Conservation (phyloP, 1,140 invertebrate species). For the Carposina sasakii region DNA sequence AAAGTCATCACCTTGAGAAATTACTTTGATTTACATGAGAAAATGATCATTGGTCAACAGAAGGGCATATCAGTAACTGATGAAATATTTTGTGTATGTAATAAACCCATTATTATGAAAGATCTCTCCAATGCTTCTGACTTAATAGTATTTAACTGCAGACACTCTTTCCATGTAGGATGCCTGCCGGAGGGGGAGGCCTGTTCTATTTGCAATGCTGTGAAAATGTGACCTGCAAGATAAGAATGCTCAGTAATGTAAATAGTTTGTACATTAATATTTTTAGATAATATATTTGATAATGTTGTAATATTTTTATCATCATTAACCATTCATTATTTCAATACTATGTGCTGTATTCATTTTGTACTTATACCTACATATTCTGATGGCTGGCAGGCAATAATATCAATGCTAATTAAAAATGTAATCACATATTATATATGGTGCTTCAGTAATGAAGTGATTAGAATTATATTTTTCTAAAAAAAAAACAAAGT, state of each 20-base stretch:
- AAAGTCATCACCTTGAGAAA: constrained; percentile 90
- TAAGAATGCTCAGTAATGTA: too few species aligned
- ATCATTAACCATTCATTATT: too few species aligned
- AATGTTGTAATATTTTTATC: too few species aligned
- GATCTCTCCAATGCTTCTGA: constrained; percentile 78
- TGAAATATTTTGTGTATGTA: constrained; percentile 84
- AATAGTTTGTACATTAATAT: too few species aligned
- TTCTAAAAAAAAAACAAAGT: constrained; percentile 19
- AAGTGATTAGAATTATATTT: constrained; percentile 40
- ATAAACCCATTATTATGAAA: constrained; percentile 80
- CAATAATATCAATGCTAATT: too few species aligned
- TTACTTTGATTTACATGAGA: constrained; percentile 91
- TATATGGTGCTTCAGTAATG: constrained; percentile 45
- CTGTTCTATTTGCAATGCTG: constrained; percentile 75
- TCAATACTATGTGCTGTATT: too few species aligned
- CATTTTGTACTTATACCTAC: too few species aligned
- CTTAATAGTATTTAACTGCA: constrained; percentile 89
- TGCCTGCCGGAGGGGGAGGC: constrained; percentile 77
- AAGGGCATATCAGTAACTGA: constrained; percentile 82
- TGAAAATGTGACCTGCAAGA: constrained; percentile 63
- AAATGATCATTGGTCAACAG: constrained; percentile 83
- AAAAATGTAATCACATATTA: too few species aligned
- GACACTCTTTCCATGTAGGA: constrained; percentile 90
- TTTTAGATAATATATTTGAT: too few species aligned
- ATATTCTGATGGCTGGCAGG: too few species aligned